Evolutionary conservation across 2,797 vertebrate species (phyloP), one percentile per base, ranked within the genome.

Genomic region (Allobates femoralis): DNA sequence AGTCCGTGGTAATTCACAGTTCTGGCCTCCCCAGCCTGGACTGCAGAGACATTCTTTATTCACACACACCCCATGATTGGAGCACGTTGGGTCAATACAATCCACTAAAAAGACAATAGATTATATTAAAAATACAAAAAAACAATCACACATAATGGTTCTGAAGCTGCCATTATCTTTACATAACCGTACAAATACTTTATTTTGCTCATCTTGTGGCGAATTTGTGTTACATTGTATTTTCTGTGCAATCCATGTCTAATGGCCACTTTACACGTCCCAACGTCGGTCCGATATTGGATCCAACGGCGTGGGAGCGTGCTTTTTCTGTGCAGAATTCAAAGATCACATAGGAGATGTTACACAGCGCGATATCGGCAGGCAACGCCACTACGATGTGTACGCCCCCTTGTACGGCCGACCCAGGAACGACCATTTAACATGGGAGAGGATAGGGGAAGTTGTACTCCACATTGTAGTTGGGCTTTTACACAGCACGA

Each of bases 11-110:
- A 99, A 94, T 93, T 99, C 97, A 51, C 98, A 99, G 84, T 94
- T 97, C 41, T 95, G 94, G n/a, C 98, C 98, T 11, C 97, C 98
- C 98, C 98, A 99, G 50, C 98, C 98, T 0, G 98, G 97, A 92
- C 97, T 98, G 93, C 98, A 99, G 89, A 99, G 97, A 83, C 98
- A 99, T 87, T 99, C 98, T 75, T 97, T 98, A 1, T 96, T 96
- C 91, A 99, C 96, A 86, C 98, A 99, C 90, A 99, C 97, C 6
- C 98, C 98, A 2, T 99, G 98, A 93, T 94, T 97, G 91, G 98
- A 98, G 92, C 98, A 99, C 0, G 96, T 97, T 0, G 98, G 98
- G 90, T 99, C 98, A 92, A 99, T 89, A 92, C 98, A 99, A 89
- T 99, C 97, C 90, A 99, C 98, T 99, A 90, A 37, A 92, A 90